Conservation (phyloP, 2,113 vertebrate species). For the Cryptoleucopteryx plumbea region DNA sequence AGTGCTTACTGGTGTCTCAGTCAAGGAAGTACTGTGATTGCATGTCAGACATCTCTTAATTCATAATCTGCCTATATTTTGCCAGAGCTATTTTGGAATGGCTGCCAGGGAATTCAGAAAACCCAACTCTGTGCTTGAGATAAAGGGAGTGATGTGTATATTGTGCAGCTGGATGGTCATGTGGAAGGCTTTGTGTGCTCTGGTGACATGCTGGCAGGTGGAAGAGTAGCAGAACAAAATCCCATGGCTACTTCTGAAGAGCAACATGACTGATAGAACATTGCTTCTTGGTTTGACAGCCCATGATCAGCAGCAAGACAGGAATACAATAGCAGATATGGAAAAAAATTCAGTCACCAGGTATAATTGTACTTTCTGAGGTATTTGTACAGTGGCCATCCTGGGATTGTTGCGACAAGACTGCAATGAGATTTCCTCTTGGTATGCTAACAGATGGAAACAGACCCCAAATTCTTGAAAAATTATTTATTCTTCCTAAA, state of each 20-base stretch:
- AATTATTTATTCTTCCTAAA: background rate
- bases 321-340: background rate
- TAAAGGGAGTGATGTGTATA: background rate
- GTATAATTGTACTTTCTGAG: background rate
- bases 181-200: background rate
- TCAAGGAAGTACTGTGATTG: background rate
- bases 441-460: background rate
- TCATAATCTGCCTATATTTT: background rate
- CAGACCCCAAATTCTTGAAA: background rate
- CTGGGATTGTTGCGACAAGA: background rate
- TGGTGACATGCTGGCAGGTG: background rate
- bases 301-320: background rate
- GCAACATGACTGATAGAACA: background rate
- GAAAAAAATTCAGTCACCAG: background rate
- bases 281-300: background rate
- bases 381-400: background rate
- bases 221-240: background rate
- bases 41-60: background rate
- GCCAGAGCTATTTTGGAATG: background rate
- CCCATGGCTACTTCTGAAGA: background rate
- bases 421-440: background rate
- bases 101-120: background rate
- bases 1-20: background rate
- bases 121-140: background rate
- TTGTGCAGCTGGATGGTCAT: background rate